phyloP scores from a whole-genome alignment of 2,797 vertebrate species.

The Cyprinodon diabolis region DNA sequence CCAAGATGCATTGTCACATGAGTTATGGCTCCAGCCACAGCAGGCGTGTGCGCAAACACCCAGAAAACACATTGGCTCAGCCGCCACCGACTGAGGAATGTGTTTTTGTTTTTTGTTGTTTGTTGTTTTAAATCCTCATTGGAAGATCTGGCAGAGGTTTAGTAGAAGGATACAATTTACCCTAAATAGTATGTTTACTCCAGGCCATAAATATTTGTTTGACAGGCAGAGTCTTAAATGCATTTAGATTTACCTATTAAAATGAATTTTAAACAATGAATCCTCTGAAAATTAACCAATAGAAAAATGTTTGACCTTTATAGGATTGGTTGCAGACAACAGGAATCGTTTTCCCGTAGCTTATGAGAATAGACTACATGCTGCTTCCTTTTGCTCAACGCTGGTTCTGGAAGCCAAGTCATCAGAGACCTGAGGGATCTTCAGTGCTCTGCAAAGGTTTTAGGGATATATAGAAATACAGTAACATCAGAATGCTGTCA shows the following conservation, averaged over 20 bases:
- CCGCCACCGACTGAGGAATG: constrained; percentile 60
- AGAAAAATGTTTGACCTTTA: no score
- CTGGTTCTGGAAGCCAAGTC: no score
- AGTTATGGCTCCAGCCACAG: constrained; percentile 49
- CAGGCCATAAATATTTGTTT: constrained; percentile 28
- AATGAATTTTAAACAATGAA: no score
- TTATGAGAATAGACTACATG: no score
- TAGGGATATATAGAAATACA: no score
- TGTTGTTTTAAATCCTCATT: constrained; percentile 22
- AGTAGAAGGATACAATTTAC: constrained; percentile 29
- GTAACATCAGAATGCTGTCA: no score
- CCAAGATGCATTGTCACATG: constrained; percentile 44
- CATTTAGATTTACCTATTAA: background rate
- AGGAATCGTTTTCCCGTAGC: no score
- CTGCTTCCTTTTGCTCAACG: no score
- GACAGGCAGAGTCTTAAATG: constrained; percentile 22
- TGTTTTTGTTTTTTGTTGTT: constrained; percentile 27
- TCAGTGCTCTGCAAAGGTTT: no score
- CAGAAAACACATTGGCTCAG: constrained; percentile 22
- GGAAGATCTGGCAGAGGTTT: constrained; percentile 31
- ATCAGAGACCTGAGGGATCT: no score
- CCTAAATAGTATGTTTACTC: constrained; percentile 30
- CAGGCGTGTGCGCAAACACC: constrained; percentile 19
- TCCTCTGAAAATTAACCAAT: no score
- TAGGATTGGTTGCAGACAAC: no score